Evolutionary conservation across 64 coral and sea anemone species (phyloP), one percentile per base, ranked within the genome.

Genomic region (Montipora sp.): DNA sequence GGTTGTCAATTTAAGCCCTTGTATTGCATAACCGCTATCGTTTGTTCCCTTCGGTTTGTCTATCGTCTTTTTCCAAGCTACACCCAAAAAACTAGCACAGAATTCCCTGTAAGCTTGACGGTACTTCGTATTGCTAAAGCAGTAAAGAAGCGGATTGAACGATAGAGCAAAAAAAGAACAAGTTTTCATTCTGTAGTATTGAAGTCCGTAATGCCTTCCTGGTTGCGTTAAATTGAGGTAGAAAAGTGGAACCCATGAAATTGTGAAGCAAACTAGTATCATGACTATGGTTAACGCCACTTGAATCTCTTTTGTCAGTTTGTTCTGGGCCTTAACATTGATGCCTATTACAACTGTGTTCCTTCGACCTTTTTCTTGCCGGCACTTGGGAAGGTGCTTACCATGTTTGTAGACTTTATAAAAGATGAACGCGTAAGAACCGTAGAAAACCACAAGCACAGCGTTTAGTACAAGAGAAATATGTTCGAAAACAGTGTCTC

Each of bases 91-190:
- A 87, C 36, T 48, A 90, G 18, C 53, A 63, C 36, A 94, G 46
- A 89, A 94, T 88, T 53, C 88, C 53, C 81, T 93, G 53, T 96
- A 96, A 3, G 94, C 94, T 48, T 77, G 88, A 36, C 89, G 83
- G 53, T 92, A 99, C 68, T 96, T 86, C 47, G 73, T 90, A 50
- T 94, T 99, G 59, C 90, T 93, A 47, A 99, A 90, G 69, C 94
- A 96, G 48, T 99, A 99, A 8, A 99, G 22, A 8, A 83, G 15
- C 44, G 94, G 92, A 46, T 96, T 99, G 11, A 88, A 67, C 9
- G 94, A 92, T 11, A 88, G 96, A 3, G 92, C 83, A 20, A 73
- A 94, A 12, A 96, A 21, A 1, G 94, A 91, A 12, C 91, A 65
- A 2, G 94, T 98, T 50, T 89, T 83, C 3, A 80, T 94, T 86